phyloP scores from a whole-genome alignment of 92 coral and sea anemone species.

The Epizoanthus stellaris region DNA sequence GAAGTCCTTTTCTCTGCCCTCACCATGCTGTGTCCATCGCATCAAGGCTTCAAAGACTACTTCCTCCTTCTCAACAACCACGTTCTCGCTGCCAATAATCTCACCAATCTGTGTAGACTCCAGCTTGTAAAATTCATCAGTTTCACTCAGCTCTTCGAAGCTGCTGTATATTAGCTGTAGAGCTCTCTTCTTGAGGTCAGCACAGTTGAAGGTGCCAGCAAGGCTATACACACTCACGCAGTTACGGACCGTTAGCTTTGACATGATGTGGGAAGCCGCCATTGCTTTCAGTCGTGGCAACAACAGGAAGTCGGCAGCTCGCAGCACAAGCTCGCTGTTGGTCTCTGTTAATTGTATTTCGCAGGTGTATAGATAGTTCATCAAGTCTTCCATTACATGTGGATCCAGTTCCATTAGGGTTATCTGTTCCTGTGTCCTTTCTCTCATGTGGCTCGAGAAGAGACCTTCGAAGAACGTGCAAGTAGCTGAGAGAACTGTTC shows the following conservation, averaged over 20 bases:
- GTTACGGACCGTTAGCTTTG: neutral
- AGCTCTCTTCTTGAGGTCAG: constrained; percentile 9
- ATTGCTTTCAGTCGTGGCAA: constrained; percentile 17
- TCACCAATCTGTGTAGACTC: too few relatives aligned
- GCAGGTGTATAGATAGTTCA: constrained; percentile 12
- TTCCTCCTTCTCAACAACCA: too few relatives aligned
- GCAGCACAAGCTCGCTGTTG: neutral
- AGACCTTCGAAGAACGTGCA: constrained; percentile 15
- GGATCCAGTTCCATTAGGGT: neutral
- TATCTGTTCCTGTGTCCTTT: neutral
- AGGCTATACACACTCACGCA: neutral
- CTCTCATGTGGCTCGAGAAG: neutral
- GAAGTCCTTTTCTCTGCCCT: too few relatives aligned
- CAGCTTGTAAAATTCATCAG: too few relatives aligned
- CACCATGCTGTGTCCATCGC: too few relatives aligned
- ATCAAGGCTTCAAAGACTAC: too few relatives aligned
- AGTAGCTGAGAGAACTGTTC: constrained; percentile 7
- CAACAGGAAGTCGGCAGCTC: constrained; percentile 22
- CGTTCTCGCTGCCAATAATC: too few relatives aligned
- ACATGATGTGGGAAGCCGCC: constrained; percentile 23
- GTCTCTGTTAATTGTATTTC: neutral
- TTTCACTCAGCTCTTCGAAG: constrained; percentile 9
- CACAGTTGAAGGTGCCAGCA: constrained; percentile 11
- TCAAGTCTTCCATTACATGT: neutral
- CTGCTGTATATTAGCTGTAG: neutral